Evolutionary conservation across 2,113 vertebrate species (phyloP).

Genomic region (Indicator maculatus): DNA sequence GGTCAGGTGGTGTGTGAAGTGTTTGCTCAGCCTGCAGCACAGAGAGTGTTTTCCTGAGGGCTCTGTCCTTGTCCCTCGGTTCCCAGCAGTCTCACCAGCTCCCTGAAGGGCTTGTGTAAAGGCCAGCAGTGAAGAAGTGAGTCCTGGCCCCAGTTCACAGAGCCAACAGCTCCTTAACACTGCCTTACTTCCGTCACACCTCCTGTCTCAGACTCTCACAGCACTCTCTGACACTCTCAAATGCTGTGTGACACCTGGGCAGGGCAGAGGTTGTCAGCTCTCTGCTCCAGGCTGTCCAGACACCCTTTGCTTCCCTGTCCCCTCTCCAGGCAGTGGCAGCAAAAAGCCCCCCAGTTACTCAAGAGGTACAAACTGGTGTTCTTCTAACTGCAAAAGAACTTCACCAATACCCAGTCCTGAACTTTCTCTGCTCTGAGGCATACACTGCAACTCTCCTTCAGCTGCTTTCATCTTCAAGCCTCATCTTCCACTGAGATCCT

Average conservation of each 20-base stretch:
- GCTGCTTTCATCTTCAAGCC: not conserved
- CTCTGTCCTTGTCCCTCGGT: not conserved
- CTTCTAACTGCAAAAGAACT: not conserved
- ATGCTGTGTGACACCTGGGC: not conserved
- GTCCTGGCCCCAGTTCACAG: not conserved
- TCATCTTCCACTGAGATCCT: not conserved
- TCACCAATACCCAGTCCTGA: not conserved
- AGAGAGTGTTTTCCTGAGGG: not conserved
- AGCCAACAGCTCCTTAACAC: not conserved
- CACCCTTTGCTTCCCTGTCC: not conserved
- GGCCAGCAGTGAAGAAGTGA: not conserved
- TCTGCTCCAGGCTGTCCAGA: not conserved
- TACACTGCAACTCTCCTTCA: not conserved
- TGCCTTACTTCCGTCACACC: not conserved
- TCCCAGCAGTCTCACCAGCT: not conserved
- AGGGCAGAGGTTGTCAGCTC: not conserved
- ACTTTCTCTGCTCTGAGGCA: not conserved
- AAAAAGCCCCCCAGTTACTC: not conserved
- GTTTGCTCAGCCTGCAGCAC: constrained; percentile 33
- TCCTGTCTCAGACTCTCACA: not conserved
- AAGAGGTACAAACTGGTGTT: not conserved
- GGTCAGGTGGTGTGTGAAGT: not conserved
- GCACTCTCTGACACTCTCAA: not conserved
- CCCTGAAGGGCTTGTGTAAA: not conserved
- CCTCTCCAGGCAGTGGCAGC: not conserved